Evolutionary conservation across 2,888 invertebrate species (phyloP).

Genomic region (Pterostichus madidus): DNA sequence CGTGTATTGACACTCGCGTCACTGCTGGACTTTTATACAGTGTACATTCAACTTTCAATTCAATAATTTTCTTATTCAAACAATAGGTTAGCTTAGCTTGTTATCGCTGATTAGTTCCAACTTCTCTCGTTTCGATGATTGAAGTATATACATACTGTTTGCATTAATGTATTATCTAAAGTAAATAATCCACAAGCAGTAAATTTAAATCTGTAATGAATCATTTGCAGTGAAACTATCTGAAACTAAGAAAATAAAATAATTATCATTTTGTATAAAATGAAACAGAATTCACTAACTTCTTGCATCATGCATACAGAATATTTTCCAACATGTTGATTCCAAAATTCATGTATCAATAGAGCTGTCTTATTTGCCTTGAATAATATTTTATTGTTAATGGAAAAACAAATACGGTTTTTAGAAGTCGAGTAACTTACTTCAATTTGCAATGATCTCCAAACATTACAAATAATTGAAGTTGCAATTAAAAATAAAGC

Average conservation of each 20-base stretch:
- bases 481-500: background rate
- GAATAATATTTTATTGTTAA: too few relatives aligned
- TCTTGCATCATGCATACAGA: background rate
- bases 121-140: too few relatives aligned
- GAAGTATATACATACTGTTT: conserved; percentile 27
- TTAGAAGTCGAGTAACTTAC: too few relatives aligned
- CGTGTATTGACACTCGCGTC: too few relatives aligned
- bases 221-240: conserved; percentile 22
- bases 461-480: background rate
- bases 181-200: conserved; percentile 29
- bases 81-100: too few relatives aligned
- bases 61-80: too few relatives aligned
- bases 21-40: too few relatives aligned
- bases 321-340: conserved; percentile 41
- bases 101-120: too few relatives aligned
- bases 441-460: background rate
- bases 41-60: too few relatives aligned
- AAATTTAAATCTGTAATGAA: conserved; percentile 7
- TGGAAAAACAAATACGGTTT: too few relatives aligned
- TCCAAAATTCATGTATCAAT: conserved; percentile 43
- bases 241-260: conserved; percentile 26
- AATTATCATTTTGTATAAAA: background rate
- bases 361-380: conserved; percentile 12
- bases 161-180: conserved; percentile 36
- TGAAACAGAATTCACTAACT: background rate